A percentile compares a stretch with the other conserved stretches of the same genome.
Conservation (phyloP, 2,888 invertebrate genomes). For the Stratiomys singularior region DNA sequence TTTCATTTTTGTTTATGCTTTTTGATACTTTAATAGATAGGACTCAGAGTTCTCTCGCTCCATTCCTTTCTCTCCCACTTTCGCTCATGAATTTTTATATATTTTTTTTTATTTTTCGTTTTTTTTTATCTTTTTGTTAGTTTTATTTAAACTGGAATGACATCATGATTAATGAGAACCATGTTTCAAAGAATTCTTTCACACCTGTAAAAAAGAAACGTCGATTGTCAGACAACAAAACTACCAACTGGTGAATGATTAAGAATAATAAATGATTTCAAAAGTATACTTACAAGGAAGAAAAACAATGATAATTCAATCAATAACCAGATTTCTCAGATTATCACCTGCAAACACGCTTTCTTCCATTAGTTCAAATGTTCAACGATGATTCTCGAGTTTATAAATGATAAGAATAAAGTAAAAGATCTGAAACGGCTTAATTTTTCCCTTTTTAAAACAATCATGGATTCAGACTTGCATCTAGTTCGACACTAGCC, state of each 20-base stretch:
- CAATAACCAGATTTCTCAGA: background rate
- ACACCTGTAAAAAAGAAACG: conserved; percentile 41
- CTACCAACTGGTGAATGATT: background rate
- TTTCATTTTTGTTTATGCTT: conserved; percentile 38
- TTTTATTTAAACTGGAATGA: conserved; percentile 45
- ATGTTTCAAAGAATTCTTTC: conserved; percentile 32
- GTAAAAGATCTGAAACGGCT: conserved; percentile 40
- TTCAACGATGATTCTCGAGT: background rate
- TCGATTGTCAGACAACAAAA: background rate
- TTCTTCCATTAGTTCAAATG: conserved; percentile 19
- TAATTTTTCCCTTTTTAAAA: background rate
- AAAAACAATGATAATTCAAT: conserved; percentile 22
- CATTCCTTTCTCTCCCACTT: conserved; percentile 19
- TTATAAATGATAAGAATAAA: conserved; percentile 21
- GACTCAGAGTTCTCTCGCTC: conserved; percentile 27
- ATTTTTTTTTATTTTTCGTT: background rate
- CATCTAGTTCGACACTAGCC: too few species aligned
- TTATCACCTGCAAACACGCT: conserved; percentile 15
- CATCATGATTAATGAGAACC: conserved; percentile 38
- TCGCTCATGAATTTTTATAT: conserved; percentile 15
- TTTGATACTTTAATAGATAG: conserved; percentile 15
- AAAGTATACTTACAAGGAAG: conserved; percentile 36
- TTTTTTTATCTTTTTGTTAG: background rate
- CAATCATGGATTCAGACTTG: background rate
- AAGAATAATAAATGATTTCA: background rate